These are phyloP conservation scores for Aurelia aurita DNA, from an alignment of 30 jellyfish, hydroid and myxozoan genomes.

Conservation along the genomic window DNA sequence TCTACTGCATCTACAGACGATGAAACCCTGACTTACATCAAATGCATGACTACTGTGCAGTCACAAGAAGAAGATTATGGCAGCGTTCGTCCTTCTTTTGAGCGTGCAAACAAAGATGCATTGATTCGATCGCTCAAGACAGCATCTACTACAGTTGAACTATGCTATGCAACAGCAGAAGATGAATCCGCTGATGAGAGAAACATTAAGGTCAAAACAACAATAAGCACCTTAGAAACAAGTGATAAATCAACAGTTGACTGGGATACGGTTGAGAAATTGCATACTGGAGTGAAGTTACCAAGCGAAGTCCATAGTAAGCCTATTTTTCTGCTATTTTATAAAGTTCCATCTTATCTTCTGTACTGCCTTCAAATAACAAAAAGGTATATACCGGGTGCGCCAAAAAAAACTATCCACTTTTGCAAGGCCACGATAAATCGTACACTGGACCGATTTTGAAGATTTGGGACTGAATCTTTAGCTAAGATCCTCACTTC, in stretches of 20 bases:
- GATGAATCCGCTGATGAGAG: constrained; percentile 41
- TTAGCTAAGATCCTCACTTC: too few relatives aligned
- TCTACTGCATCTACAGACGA: constrained; percentile 12
- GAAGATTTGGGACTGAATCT: too few relatives aligned
- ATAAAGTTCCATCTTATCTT: not conserved
- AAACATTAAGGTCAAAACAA: constrained; percentile 14
- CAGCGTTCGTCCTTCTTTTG: not conserved
- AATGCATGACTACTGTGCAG: constrained; percentile 20
- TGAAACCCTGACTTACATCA: not conserved
- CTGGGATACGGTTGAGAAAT: constrained; percentile 34
- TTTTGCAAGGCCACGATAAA: too few relatives aligned
- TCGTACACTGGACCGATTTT: too few relatives aligned
- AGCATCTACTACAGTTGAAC: constrained; percentile 27
- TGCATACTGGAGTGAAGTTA: constrained; percentile 19
- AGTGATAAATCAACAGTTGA: constrained; percentile 25
- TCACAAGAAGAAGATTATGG: not conserved
- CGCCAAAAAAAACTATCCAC: too few relatives aligned
- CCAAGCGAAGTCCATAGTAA: constrained; percentile 46
- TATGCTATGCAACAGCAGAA: constrained; percentile 57
- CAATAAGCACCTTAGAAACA: constrained; percentile 21
- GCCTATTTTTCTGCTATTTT: not conserved
- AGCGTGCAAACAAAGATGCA: not conserved
- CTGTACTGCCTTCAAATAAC: too few relatives aligned
- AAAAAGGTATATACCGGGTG: too few relatives aligned
- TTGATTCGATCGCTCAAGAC: constrained; percentile 30